Evolutionary conservation across 92 coral and sea anemone genomes (phyloP).

Genomic region (Actinernus sp.): DNA sequence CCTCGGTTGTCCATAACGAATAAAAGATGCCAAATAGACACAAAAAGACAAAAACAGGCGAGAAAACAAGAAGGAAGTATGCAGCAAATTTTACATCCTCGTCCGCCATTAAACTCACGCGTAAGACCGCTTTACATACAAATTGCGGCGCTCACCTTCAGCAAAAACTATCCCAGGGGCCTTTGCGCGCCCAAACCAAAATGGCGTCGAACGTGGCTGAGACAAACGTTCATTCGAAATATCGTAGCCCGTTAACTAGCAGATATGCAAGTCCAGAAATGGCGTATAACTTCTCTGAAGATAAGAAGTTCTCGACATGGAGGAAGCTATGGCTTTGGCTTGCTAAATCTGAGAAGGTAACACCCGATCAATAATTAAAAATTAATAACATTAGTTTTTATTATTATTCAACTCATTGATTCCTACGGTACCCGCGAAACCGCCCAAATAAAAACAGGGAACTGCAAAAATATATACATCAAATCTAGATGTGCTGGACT

Average conservation of each 20-base stretch:
- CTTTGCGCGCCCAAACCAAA: constrained; percentile 6
- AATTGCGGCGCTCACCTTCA: constrained; percentile 1
- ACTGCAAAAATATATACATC: no score
- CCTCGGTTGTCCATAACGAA: constrained; percentile 76
- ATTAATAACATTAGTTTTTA: no score
- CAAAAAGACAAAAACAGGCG: constrained; percentile 64
- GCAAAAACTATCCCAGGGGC: not conserved
- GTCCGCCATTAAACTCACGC: constrained; percentile 70
- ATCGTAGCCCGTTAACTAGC: constrained; percentile 95
- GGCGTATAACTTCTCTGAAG: constrained; percentile 97
- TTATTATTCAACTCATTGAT: no score
- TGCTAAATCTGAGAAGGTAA: constrained; percentile 98
- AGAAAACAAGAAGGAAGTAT: constrained; percentile 61
- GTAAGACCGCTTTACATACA: constrained; percentile 47
- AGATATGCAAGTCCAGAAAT: constrained; percentile 98
- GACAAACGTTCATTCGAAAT: constrained; percentile 62
- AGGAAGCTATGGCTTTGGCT: constrained; percentile 91
- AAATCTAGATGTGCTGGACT: no score
- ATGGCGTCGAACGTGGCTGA: constrained; percentile 85
- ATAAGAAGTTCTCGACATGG: constrained; percentile 98
- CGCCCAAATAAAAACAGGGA: no score
- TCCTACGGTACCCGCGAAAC: no score
- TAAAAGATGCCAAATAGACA: constrained; percentile 80
- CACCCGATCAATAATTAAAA: no score
- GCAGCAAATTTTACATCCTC: constrained; percentile 29